Evolutionary conservation across 2,113 vertebrate genomes (phyloP).

Genomic region (Tyto alba): DNA sequence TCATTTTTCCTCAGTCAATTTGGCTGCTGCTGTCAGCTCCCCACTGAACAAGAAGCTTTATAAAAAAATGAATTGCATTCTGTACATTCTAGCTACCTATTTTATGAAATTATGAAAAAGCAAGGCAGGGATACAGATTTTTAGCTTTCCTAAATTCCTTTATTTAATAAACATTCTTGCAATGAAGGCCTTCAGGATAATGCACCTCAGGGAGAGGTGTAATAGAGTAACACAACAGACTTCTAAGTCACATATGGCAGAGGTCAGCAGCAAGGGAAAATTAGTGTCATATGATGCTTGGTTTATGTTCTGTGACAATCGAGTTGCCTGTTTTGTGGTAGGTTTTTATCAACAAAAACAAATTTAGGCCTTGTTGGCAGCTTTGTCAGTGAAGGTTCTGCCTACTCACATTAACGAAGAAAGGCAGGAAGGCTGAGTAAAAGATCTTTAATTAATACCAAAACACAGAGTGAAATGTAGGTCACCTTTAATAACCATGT

Average conservation of each 20-base stretch:
- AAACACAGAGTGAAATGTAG: background rate
- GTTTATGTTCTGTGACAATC: background rate
- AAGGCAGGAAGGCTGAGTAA: background rate
- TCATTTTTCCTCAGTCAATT: conserved; percentile 28
- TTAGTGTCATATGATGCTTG: background rate
- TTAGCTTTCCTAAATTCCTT: background rate
- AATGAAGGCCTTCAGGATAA: background rate
- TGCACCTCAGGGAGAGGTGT: background rate
- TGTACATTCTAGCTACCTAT: background rate
- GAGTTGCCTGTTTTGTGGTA: background rate
- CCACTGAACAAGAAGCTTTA: background rate
- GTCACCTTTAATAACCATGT: background rate
- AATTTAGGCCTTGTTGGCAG: background rate
- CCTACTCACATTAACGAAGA: background rate
- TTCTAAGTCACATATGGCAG: background rate
- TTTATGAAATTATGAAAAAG: conserved; percentile 16
- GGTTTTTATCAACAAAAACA: background rate
- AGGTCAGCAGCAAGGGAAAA: background rate
- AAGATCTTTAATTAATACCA: conserved; percentile 25
- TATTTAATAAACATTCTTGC: background rate
- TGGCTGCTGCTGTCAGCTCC: conserved; percentile 22
- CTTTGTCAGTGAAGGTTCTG: background rate
- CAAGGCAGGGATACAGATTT: background rate
- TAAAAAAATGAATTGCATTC: conserved; percentile 8
- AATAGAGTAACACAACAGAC: background rate